Conservation (phyloP, 2,888 invertebrate genomes). For the Dione vanillae region DNA sequence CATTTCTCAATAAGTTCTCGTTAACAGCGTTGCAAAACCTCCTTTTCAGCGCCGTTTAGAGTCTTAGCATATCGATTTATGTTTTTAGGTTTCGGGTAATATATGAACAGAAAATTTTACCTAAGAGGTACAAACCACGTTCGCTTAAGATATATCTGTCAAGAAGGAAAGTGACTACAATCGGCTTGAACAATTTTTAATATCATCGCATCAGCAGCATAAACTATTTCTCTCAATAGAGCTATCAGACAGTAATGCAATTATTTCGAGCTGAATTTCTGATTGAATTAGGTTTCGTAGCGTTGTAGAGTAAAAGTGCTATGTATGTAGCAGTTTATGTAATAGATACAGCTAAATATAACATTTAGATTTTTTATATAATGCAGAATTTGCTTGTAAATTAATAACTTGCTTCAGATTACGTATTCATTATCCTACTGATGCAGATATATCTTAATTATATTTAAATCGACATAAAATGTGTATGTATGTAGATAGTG, state of each 20-base stretch:
- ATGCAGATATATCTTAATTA: conserved; percentile 54
- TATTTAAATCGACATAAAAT: conserved; percentile 64
- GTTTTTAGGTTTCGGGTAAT: conserved; percentile 41
- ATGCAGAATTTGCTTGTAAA: conserved; percentile 20
- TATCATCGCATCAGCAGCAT: conserved; percentile 16
- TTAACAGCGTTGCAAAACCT: conserved; percentile 69
- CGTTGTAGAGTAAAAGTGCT: conserved; percentile 46
- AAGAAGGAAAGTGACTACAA: conserved; percentile 29
- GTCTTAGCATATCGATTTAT: conserved; percentile 50
- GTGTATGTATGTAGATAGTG: conserved; percentile 66
- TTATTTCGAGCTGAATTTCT: conserved; percentile 37
- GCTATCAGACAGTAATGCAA: conserved; percentile 36
- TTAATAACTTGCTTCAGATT: conserved; percentile 29
- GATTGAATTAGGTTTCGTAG: conserved; percentile 45
- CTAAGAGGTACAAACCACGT: conserved; percentile 28
- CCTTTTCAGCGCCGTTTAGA: conserved; percentile 54
- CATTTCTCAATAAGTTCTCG: conserved; percentile 72
- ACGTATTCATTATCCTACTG: conserved; percentile 23
- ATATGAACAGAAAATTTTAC: conserved; percentile 19
- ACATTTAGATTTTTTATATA: conserved; percentile 20
- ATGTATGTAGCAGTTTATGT: conserved; percentile 50
- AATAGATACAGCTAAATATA: conserved; percentile 44
- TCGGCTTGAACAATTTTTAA: conserved; percentile 21
- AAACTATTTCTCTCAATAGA: conserved; percentile 19
- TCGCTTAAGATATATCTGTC: conserved; percentile 50